Evolutionary conservation across 1,140 invertebrate genomes (phyloP), one percentile per base, ranked within the genome.

Genomic region (Pteromalus puparum): DNA sequence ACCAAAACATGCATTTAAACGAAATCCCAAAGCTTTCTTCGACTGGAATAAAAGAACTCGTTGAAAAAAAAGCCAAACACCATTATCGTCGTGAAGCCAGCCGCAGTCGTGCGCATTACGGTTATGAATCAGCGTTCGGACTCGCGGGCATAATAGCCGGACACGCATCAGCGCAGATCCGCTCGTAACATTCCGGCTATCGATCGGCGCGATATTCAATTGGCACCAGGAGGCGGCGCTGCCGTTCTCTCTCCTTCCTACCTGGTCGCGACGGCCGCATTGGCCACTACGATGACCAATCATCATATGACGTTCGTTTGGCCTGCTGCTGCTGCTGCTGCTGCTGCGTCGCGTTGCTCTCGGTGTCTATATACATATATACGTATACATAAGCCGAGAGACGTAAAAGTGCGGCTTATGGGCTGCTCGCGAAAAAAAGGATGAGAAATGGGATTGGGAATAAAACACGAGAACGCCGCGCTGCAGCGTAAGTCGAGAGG

Each of bases 251-350:
- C 85, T 87, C 88, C 91, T 90, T 89, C 90, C 90, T 89, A 90
- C 88, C 88, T 67, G 88, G 78, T 87, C 82, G 84, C 78, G 85
- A 83, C 85, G 87, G 90, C 91, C 89, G 87, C 88, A 92, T 92
- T 92, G 91, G 91, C 90, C 90, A 89, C 88, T 86, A 90, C 91
- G 89, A 91, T 92, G 90, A 92, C 91, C 91, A 92, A 92, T 92
- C 91, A 91, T 92, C 91, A 91, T 91, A 92, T 91, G 90, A 91
- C 90, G 91, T 91, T 91, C 91, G 53, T 91, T 92, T 91, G 90
- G 88, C 89, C 86, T 48, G 77, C 48, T 76, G 84, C 68, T 34
- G 84, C 65, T n/a, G n/a, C n/a, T n/a, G n/a, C 86, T 48, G 77
- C 48, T 76, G 84, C 68, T 34, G 84, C 65, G 65, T n/a, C 68